phyloP scores from a whole-genome alignment of 2,888 invertebrate genomes.

The Sclerodermus sp. region DNA sequence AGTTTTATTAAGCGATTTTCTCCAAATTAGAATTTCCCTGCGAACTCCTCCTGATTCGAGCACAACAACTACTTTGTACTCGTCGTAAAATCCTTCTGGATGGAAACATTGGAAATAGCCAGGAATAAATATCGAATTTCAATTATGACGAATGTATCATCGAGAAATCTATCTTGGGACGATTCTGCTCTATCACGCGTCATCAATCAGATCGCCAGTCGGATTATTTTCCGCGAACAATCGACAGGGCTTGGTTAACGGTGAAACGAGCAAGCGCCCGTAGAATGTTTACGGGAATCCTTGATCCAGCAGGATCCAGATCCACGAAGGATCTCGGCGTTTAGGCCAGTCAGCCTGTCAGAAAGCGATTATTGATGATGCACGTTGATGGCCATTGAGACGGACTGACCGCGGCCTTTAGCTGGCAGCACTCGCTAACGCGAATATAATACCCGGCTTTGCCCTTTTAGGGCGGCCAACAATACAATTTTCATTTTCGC shows the following conservation, averaged over 20 bases:
- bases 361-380: conserved; percentile 41
- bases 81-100: no score
- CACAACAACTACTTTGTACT: no score
- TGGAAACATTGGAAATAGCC: no score
- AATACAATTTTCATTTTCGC: conserved; percentile 42
- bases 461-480: conserved; percentile 25
- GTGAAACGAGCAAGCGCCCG: background rate
- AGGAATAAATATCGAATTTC: no score
- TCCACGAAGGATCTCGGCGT: background rate
- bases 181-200: no score
- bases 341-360: conserved; percentile 25
- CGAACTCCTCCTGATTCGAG: no score
- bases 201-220: background rate
- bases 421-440: conserved; percentile 35
- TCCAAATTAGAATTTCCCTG: no score
- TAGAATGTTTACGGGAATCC: background rate
- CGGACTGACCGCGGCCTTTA: conserved; percentile 35
- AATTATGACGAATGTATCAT: no score
- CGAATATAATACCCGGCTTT: conserved; percentile 38
- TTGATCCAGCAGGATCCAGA: background rate
- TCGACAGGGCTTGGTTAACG: background rate
- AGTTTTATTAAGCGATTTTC: no score
- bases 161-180: no score
- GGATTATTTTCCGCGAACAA: background rate
- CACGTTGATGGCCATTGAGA: conserved; percentile 35